Conservation (phyloP, 37 sponge, comb jelly and placozoan species). For the Hexactinellida sp. region DNA sequence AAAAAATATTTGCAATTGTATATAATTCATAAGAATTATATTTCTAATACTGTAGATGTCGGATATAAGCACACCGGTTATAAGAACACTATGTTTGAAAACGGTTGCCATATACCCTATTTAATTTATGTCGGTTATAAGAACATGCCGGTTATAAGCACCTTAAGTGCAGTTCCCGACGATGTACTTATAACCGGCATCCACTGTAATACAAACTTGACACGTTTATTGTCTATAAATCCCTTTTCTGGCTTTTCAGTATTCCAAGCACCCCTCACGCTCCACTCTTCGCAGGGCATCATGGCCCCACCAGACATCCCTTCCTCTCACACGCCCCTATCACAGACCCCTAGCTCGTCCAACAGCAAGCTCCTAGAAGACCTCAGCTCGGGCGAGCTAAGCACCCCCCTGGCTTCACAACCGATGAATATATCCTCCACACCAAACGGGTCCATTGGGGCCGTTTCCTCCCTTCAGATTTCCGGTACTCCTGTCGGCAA, state of each 20-base stretch:
- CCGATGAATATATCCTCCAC: not conserved
- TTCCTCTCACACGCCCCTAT: not conserved
- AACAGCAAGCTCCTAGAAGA: not conserved
- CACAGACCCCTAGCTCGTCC: not conserved
- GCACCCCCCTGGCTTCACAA: not conserved
- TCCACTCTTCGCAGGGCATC: not conserved
- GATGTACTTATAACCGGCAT: no score
- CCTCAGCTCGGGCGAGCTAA: not conserved
- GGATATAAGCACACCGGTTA: no score
- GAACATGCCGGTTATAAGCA: no score
- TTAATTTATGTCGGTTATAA: no score
- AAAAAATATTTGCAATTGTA: no score
- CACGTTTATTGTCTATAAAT: not conserved
- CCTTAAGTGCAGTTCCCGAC: no score
- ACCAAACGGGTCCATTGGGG: not conserved
- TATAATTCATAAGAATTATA: no score
- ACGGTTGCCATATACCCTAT: no score
- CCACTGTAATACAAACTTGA: no score
- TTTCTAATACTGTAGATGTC: no score
- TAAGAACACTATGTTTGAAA: no score
- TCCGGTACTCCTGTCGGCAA: not conserved
- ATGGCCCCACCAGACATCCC: not conserved
- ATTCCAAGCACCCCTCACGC: not conserved
- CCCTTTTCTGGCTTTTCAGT: not conserved
- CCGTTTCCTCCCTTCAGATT: not conserved